Percentiles rank a stretch among this genome's conserved stretches.
Conservation (phyloP, 2,113 vertebrate species). For the Nannospalax galili region DNA sequence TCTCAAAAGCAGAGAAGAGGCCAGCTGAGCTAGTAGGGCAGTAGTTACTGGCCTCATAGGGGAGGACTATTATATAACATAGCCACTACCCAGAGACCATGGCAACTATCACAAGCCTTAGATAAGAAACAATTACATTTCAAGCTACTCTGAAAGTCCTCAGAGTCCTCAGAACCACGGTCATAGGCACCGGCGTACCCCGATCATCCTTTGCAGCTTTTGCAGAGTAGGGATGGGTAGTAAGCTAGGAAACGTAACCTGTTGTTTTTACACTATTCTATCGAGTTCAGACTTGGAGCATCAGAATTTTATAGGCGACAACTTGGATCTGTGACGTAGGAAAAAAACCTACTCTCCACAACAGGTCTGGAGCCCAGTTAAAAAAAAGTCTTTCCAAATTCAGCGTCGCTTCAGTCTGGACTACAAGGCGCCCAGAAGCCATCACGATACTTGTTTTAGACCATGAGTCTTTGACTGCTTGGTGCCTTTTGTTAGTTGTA, state of each 20-base stretch:
- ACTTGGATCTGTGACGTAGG: not conserved
- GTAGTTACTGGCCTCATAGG: too few relatives aligned
- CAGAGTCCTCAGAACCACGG: not conserved
- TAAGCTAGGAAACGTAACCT: not conserved
- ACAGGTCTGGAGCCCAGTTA: not conserved
- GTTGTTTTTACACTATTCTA: not conserved
- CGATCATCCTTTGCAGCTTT: not conserved
- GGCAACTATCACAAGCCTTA: not conserved
- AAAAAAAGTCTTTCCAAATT: not conserved
- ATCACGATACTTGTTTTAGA: not conserved
- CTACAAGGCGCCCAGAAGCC: not conserved
- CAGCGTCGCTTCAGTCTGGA: not conserved
- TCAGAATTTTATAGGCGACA: not conserved
- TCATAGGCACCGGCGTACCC: not conserved
- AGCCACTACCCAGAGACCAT: not conserved
- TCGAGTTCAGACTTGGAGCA: not conserved
- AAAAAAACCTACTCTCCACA: not conserved
- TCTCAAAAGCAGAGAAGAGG: not conserved
- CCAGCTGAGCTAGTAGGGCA: too few relatives aligned
- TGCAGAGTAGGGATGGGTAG: not conserved
- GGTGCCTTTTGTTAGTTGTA: not conserved
- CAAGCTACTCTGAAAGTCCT: too few relatives aligned
- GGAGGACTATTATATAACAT: not conserved
- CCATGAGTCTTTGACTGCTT: not conserved
- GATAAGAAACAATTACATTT: not conserved